A percentile compares a stretch with the other conserved stretches of the same genome.
Conservation (phyloP, 2,888 invertebrate species). For the Orchesella flavescens region DNA sequence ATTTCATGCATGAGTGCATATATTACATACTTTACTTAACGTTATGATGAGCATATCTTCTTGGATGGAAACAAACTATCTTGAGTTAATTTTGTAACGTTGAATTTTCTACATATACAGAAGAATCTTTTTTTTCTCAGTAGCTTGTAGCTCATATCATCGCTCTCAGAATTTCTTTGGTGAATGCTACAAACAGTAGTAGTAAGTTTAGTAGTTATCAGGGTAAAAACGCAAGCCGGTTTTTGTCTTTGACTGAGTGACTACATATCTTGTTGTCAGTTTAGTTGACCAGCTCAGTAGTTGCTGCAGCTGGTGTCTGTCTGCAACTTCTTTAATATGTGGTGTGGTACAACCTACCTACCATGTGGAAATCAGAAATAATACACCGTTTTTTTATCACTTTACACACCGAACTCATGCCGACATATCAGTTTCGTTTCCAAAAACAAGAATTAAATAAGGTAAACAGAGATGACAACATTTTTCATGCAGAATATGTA, state of each 20-base stretch:
- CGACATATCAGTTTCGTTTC: conserved; percentile 10
- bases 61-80: neutral
- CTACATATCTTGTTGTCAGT: conserved; percentile 51
- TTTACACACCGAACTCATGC: conserved; percentile 1
- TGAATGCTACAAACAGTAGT: conserved; percentile 17
- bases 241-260: conserved; percentile 6
- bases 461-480: conserved; percentile 13
- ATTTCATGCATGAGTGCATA: conserved; percentile 63
- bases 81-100: neutral
- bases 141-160: conserved; percentile 27
- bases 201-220: conserved; percentile 5
- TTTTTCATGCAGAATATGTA: conserved; percentile 7
- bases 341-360: neutral
- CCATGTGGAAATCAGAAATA: conserved; percentile 50
- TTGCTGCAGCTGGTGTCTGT: conserved; percentile 57
- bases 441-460: conserved; percentile 15
- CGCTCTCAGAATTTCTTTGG: neutral
- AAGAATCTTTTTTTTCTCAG: conserved; percentile 44
- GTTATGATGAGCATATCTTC: conserved; percentile 23
- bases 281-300: conserved; percentile 46
- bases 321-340: conserved; percentile 41
- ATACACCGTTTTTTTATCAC: neutral
- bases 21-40: conserved; percentile 52
- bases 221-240: conserved; percentile 49
- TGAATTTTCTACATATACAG: neutral